Evolutionary conservation across 1,140 invertebrate genomes (phyloP), one percentile per base, ranked within the genome.

Genomic region (Kradibia gibbosae): DNA sequence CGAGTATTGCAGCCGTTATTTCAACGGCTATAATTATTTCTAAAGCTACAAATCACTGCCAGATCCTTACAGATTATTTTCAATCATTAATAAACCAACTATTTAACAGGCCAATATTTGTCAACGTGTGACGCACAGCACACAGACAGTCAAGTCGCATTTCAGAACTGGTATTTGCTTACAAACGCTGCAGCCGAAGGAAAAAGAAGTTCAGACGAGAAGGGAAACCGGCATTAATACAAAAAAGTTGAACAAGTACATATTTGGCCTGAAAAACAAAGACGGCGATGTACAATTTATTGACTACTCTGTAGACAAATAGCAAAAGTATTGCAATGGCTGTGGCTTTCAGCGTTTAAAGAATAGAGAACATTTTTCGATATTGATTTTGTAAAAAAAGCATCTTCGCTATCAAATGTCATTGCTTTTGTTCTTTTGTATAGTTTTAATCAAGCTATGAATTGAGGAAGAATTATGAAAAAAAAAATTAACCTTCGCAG

Each of bases 71-170:
- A n/a, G n/a, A 36, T 36, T 36, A 17, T 65, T 36, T 34, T 2
- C 34, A 36, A 34, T 65, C 17, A 36, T 42, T 67, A 22, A 10
- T 67, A 28, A 13, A 28, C 48, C 22, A 0, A 73, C 53, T 36
- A 60, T 74, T 55, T 81, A 74, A 70, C 65, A 67, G 94, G 92
- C 93, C 0, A 92, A 91, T 62, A 91, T 95, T 81, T 91, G 91
- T 22, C 92, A 92, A 67, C 92, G 92, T 50, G 82, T 83, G 28
- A 95, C 94, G 0, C 92, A 92, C 78, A 93, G 93, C 34, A 93
- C 93, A 0, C 94, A 95, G 87, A 95, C 94, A 0, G 57, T 87
- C 36, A 91, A 92, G 83, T 93, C 93, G 22, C 88, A 92, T 72
- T 90, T 92, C 34, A 89, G 92, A 72, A 89, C 88, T 39, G 91